These are phyloP conservation scores for Andrena praecox DNA, from an alignment of 2,888 invertebrate genomes.

Conservation along the genomic window DNA sequence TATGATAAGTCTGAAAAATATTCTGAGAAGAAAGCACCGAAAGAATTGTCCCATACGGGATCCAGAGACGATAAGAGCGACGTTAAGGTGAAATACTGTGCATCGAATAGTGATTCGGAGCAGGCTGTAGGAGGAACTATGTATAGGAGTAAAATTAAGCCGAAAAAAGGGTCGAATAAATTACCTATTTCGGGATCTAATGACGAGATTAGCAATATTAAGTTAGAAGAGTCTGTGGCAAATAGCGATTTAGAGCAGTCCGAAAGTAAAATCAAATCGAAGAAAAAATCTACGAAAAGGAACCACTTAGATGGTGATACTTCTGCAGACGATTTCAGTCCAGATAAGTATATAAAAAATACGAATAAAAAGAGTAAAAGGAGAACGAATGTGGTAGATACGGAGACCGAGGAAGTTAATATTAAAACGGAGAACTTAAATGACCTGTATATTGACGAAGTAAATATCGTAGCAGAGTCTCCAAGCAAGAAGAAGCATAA, in stretches of 20 bases:
- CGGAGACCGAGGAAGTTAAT: neutral
- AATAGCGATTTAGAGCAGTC: neutral
- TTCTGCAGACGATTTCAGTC: constrained; percentile 9
- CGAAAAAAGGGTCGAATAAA: neutral
- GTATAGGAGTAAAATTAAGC: neutral
- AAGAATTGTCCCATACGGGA: neutral
- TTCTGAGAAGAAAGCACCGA: neutral
- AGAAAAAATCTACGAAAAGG: constrained; percentile 16
- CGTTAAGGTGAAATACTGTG: constrained; percentile 9
- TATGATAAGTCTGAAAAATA: neutral
- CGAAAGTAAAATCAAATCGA: neutral
- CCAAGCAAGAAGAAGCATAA: constrained; percentile 35
- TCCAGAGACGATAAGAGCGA: neutral
- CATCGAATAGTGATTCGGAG: neutral
- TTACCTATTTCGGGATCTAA: neutral
- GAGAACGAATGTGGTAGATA: constrained; percentile 4
- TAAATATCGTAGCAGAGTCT: constrained; percentile 4
- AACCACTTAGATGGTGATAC: constrained; percentile 13
- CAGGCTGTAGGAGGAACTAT: neutral
- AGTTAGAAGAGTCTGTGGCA: neutral
- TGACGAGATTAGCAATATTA: neutral
- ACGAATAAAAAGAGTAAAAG: constrained; percentile 32
- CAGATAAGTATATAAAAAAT: constrained; percentile 12
- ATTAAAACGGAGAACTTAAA: constrained; percentile 33
- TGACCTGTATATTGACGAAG: neutral